Conservation (phyloP, 2,797 vertebrate species). For the Thalassophryne amazonica region DNA sequence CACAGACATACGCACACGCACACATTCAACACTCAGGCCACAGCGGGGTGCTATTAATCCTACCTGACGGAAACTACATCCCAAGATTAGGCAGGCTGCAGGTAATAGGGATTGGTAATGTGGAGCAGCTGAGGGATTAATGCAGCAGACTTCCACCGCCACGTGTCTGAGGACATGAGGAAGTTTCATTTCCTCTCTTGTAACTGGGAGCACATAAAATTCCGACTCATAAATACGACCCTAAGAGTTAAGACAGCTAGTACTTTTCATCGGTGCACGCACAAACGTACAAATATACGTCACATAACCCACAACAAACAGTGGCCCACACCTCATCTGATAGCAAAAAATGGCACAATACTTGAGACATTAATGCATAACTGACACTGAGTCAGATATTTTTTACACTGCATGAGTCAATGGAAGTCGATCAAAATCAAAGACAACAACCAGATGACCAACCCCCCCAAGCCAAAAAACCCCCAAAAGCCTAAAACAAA, state of each 20-base stretch:
- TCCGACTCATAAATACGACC: conserved; percentile 68
- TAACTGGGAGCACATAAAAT: conserved; percentile 71
- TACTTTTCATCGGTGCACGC: conserved; percentile 39
- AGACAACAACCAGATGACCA: too few relatives aligned
- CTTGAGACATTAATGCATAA: background rate
- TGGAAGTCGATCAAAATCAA: too few relatives aligned
- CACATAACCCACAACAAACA: background rate
- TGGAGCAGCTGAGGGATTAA: conserved; percentile 79
- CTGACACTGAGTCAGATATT: background rate
- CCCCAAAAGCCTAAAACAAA: too few relatives aligned
- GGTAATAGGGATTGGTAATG: conserved; percentile 75
- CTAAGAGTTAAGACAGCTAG: conserved; percentile 49
- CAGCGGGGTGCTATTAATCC: conserved; percentile 70
- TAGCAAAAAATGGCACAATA: conserved; percentile 1
- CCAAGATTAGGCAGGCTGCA: conserved; percentile 67
- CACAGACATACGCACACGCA: conserved; percentile 32
- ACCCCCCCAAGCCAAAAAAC: too few relatives aligned
- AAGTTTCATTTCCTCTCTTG: conserved; percentile 81
- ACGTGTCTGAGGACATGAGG: conserved; percentile 68
- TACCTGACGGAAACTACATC: conserved; percentile 68
- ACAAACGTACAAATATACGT: conserved; percentile 9
- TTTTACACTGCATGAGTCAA: background rate
- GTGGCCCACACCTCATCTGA: conserved; percentile 1
- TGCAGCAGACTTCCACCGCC: conserved; percentile 60
- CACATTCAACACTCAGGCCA: conserved; percentile 44